phyloP scores from a whole-genome alignment of 1,140 invertebrate species.

The Platorchestia sp. region DNA sequence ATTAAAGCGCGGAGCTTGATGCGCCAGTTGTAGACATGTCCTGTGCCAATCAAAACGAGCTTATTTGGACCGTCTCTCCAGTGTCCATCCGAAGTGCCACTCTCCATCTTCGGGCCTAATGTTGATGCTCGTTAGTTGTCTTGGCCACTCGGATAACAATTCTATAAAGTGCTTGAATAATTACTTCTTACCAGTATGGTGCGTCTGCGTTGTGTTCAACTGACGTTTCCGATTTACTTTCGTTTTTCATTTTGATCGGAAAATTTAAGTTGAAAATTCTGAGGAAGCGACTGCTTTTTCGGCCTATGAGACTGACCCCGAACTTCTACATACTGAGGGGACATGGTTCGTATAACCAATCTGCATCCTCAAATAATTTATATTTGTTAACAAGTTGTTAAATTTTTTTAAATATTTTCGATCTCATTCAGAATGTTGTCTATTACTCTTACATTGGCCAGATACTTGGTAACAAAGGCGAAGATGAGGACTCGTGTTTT shows the following conservation, averaged over 20 bases:
- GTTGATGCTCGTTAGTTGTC: neutral
- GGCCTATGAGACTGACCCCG: neutral
- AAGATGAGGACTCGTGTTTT: neutral
- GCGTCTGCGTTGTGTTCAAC: neutral
- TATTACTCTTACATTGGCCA: neutral
- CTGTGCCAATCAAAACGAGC: slow-evolving; percentile 1
- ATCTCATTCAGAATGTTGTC: neutral
- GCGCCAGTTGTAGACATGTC: slow-evolving; percentile 21
- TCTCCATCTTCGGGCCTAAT: slow-evolving; percentile 6
- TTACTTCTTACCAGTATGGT: neutral
- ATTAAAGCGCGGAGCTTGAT: neutral
- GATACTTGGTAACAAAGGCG: neutral
- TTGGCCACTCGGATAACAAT: neutral
- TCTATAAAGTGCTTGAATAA: slow-evolving; percentile 1
- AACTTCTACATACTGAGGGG: neutral
- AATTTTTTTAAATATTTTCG: no score
- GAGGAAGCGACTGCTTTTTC: neutral
- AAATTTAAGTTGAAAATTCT: neutral
- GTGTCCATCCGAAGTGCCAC: neutral
- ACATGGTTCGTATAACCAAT: neutral
- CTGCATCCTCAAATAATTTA: no score
- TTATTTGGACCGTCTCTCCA: neutral
- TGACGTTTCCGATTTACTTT: neutral
- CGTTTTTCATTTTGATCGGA: neutral
- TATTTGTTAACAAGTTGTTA: no score